Base-by-base conservation (phyloP, 92 coral and sea anemone genomes). In the Siderastrea siderea region DNA sequence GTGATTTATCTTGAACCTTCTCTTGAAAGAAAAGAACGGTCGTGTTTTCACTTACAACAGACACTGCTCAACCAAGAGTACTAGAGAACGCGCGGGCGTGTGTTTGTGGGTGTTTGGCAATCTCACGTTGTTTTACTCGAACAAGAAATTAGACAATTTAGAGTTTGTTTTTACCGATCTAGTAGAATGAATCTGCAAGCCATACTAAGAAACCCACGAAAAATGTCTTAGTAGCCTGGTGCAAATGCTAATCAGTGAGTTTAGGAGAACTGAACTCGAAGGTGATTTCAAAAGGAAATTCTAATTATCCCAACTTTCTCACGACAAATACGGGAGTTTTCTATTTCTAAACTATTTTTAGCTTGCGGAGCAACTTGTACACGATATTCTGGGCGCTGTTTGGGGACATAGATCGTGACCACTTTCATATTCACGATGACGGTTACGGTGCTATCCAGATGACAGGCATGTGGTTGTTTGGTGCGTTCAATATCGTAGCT, bases 341-440 rank as follows among this genome's bases (percentile, higher is more conserved):
- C 26, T 71, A 5, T 11, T 38, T 46, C 62, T 69, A 17, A 26
- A 26, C 38, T 26, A 26, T 26, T 26, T 26, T 26, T 46, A 92
- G 95, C 7, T 12, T 92, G 26, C 19, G 11, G 2, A 52, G 71
- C 69, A 80, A 84, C 51, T n/a, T 68, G 47, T 5, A 1, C 13
- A 83, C 50, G 2, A 79, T 83, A 64, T 92, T 92, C 54, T 92
- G 95, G 95, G 80, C 95, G 3, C 62, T 92, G 44, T 92, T 92
- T 45, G 93, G 90, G 43, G 54, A 82, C 48, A 38, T 85, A 86
- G 81, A 26, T 44, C 65, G 68, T 14, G 79, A 53, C 4, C 73
- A 53, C 14, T 92, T 92, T 5, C 49, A 81, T 2, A 78, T 86
- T 11, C 72, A 53, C 10, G 89, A 86, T 16, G 16, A 44, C 0